Conservation (phyloP, 2,797 vertebrate species). For the Simalia tracyae region DNA sequence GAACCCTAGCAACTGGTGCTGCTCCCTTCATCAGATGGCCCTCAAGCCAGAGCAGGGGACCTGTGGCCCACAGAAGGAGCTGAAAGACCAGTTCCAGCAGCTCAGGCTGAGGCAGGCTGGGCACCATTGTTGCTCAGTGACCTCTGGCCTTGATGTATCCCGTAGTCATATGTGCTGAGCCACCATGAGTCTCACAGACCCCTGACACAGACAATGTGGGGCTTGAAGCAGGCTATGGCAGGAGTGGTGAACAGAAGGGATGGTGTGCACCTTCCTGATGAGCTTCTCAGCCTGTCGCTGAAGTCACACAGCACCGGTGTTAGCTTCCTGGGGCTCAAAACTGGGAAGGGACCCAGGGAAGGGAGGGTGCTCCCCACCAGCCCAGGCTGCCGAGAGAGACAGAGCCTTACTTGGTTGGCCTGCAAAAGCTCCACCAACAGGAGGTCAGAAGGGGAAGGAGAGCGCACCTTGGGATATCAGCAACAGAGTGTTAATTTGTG, state of each 20-base stretch:
- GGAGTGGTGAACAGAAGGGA: neutral
- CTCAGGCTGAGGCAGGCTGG: neutral
- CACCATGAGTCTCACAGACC: neutral
- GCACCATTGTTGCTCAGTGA: neutral
- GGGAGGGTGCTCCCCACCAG: no score
- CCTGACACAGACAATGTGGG: neutral
- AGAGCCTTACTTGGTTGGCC: neutral
- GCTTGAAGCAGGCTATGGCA: neutral
- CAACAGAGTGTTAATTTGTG: neutral
- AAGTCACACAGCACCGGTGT: no score
- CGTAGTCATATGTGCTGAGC: neutral
- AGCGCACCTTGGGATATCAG: neutral
- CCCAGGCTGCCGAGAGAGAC: neutral
- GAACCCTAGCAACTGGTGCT: neutral
- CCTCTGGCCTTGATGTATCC: neutral
- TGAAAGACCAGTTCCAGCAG: neutral
- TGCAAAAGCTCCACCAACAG: neutral
- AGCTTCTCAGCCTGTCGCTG: no score
- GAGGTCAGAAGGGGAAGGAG: neutral
- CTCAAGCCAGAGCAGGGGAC: neutral
- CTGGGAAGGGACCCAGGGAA: no score
- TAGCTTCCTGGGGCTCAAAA: no score
- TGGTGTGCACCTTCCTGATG: neutral
- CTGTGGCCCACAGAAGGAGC: no score
- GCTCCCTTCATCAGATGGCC: neutral